Evolutionary conservation across 1,140 invertebrate genomes (phyloP), one percentile per base, ranked within the genome.

Genomic region (Meloidogyne exigua): DNA sequence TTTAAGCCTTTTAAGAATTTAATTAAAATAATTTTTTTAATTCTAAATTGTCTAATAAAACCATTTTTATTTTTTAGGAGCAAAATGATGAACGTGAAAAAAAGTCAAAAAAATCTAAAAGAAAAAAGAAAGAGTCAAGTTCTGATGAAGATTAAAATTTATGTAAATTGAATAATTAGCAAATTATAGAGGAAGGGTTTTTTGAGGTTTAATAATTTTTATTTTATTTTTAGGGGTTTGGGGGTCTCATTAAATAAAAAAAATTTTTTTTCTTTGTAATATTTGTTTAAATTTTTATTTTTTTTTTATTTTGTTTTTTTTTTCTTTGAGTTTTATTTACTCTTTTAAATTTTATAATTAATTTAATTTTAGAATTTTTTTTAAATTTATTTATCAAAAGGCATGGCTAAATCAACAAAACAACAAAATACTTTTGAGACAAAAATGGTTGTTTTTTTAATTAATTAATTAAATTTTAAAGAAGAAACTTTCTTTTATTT

Each of bases 331-430:
- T 32, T 32, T 32, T 3, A 32, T 32, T 32, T 32, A 32, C 28
- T 32, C 7, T 32, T 32, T 32, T n/a, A n/a, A n/a, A n/a, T n/a
- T n/a, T n/a, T n/a, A n/a, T n/a, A n/a, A n/a, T n/a, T n/a, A n/a
- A n/a, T n/a, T n/a, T n/a, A n/a, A n/a, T 42, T 28, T 67, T 67
- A 67, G 25, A 70, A 9, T 44, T 44, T 44, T 49, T 71, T 18
- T 42, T 44, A 21, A 25, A 44, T 21, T 71, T 42, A 18, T 71
- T 32, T 32, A 3, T 32, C 13, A 36, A 5, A 23, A 63, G 63
- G 7, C 21, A 74, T 74, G 72, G 18, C 72, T 42, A 39, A 49
- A 66, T n/a, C 57, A 44, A 65, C 57, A n/a, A 74, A 74, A 25
- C 68, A 71, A 74, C 39, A 39, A 57, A 18, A 57, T 21, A 23